These are phyloP conservation scores for Drosophila leonis DNA, from an alignment of 2,888 invertebrate species.

Conservation along the genomic window DNA sequence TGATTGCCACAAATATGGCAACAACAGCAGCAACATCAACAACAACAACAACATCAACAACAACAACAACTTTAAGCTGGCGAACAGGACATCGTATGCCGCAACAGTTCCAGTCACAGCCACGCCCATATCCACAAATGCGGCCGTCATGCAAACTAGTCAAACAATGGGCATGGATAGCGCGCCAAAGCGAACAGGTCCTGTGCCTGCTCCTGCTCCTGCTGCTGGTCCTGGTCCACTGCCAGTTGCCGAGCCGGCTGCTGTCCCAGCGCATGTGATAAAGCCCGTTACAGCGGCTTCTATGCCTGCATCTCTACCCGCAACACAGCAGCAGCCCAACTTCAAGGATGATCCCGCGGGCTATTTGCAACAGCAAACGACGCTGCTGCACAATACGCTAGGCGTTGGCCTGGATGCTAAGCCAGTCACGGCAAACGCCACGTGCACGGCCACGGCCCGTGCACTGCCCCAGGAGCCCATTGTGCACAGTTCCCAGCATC, in stretches of 20 bases:
- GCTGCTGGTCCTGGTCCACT: neutral
- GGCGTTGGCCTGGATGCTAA: slow-evolving; percentile 89
- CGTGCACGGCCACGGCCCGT: slow-evolving; percentile 27
- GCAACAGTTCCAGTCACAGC: slow-evolving; percentile 21
- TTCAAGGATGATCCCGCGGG: slow-evolving; percentile 97
- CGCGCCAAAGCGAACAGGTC: slow-evolving; percentile 16
- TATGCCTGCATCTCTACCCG: slow-evolving; percentile 17
- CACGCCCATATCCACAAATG: slow-evolving; percentile 29
- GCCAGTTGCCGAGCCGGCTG: slow-evolving; percentile 26
- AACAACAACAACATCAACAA: slow-evolving; percentile 56
- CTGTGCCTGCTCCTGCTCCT: neutral
- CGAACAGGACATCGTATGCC: slow-evolving; percentile 30
- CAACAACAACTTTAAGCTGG: slow-evolving; percentile 53
- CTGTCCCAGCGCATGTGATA: slow-evolving; percentile 62
- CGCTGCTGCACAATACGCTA: slow-evolving; percentile 91
- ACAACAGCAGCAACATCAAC: slow-evolving; percentile 50
- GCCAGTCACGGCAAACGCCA: slow-evolving; percentile 19
- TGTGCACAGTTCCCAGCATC: slow-evolving; percentile 61
- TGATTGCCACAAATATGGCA: slow-evolving; percentile 69
- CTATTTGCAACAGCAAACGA: slow-evolving; percentile 95
- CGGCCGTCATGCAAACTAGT: slow-evolving; percentile 57
- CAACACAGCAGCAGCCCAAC: slow-evolving; percentile 87
- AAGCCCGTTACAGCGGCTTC: slow-evolving; percentile 37
- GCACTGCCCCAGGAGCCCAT: slow-evolving; percentile 57
- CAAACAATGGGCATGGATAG: slow-evolving; percentile 37